phyloP scores from a whole-genome alignment of 2,888 invertebrate genomes.

The Drosophila affinis region DNA sequence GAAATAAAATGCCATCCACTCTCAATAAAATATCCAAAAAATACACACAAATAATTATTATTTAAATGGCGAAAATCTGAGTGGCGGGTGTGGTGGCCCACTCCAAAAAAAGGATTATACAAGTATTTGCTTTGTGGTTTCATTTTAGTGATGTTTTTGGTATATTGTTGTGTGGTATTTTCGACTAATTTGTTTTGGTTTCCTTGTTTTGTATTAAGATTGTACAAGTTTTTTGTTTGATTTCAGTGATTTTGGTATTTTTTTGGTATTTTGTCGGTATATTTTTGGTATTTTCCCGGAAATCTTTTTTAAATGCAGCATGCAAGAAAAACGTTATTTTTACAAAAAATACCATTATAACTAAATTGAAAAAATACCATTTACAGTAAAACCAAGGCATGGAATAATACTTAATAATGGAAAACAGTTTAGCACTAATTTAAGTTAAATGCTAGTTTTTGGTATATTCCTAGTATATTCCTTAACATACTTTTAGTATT shows the following conservation, averaged over 20 bases:
- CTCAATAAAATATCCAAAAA: slow-evolving; percentile 3
- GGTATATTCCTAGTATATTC: not conserved
- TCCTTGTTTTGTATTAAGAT: too few species aligned
- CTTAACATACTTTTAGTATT: not conserved
- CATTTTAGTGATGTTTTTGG: not conserved
- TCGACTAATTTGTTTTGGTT: too few species aligned
- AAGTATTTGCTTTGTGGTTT: not conserved
- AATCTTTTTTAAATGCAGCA: too few species aligned
- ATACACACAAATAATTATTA: slow-evolving; percentile 10
- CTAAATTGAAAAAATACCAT: not conserved
- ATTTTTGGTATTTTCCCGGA: not conserved
- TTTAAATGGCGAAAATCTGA: slow-evolving; percentile 14
- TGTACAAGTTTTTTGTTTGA: not conserved
- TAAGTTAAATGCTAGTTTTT: not conserved
- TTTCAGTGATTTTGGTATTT: not conserved
- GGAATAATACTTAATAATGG: not conserved
- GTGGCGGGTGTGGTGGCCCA: not conserved
- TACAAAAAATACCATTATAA: not conserved
- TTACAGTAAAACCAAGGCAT: not conserved
- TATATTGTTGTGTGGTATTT: not conserved
- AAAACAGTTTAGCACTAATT: not conserved
- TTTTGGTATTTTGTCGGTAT: not conserved
- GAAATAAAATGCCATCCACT: slow-evolving; percentile 11
- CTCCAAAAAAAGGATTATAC: not conserved
- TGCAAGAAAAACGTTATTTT: too few species aligned